Conservation (phyloP, 2,113 vertebrate genomes). For the Ranitomeya imitator region DNA sequence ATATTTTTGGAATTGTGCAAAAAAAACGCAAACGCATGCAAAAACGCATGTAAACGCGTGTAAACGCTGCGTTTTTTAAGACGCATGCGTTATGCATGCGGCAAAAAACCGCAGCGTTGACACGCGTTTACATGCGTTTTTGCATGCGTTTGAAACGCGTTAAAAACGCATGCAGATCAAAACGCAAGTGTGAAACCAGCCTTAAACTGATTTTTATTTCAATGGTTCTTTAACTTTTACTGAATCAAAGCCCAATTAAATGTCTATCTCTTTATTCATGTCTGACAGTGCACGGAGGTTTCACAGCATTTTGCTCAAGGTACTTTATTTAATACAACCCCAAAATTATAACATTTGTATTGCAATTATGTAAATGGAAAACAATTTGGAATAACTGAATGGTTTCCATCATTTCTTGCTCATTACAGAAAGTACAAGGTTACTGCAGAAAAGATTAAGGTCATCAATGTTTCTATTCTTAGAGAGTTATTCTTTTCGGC, state of each 20-base stretch:
- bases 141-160: no score
- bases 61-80: no score
- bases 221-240: not conserved
- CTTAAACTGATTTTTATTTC: not conserved
- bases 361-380: not conserved
- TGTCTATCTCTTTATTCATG: not conserved
- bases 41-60: no score
- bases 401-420: not conserved
- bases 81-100: no score
- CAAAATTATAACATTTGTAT: not conserved
- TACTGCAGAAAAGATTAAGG: not conserved
- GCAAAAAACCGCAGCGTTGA: no score
- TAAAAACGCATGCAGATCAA: no score
- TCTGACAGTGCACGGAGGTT: not conserved
- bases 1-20: no score
- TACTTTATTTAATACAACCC: not conserved
- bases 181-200: no score
- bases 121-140: no score
- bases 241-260: not conserved
- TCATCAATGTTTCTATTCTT: not conserved
- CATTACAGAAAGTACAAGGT: slow-evolving; percentile 14
- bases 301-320: not conserved
- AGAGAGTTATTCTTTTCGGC: not conserved
- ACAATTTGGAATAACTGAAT: not conserved
- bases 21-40: no score